Conservation (phyloP, 23 tunicate species). For the Styela plicata region DNA sequence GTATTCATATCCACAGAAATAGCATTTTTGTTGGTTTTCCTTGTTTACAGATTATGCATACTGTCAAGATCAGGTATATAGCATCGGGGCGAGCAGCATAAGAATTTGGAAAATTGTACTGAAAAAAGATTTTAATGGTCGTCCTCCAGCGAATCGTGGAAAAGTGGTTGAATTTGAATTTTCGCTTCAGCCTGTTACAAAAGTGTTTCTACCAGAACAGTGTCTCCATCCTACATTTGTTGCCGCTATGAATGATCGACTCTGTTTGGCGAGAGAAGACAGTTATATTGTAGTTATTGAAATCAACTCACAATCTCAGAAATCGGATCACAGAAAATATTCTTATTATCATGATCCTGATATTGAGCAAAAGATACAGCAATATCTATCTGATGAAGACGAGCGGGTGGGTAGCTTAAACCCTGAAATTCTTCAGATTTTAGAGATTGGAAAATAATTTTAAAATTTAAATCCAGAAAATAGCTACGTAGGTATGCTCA, state of each 20-base stretch:
- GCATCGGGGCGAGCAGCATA: constrained; percentile 49
- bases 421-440: too few species aligned
- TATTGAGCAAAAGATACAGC: not conserved
- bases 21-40: too few species aligned
- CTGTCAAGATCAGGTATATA: constrained; percentile 38
- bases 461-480: too few species aligned
- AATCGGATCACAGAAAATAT: not conserved
- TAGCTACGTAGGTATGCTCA: too few species aligned
- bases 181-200: constrained; percentile 40
- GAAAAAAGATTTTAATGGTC: constrained; percentile 5
- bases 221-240: constrained; percentile 28
- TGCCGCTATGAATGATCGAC: constrained; percentile 34
- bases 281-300: constrained; percentile 16
- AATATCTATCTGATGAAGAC: not conserved
- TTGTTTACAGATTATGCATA: not conserved
- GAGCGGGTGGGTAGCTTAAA: too few species aligned
- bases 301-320: not conserved
- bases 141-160: constrained; percentile 1
- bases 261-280: constrained; percentile 38
- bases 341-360: not conserved
- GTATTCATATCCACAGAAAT: too few species aligned
- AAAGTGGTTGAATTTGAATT: not conserved
- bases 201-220: constrained; percentile 37
- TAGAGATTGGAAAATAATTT: too few species aligned
- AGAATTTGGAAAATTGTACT: constrained; percentile 50